Conservation (phyloP, 2,888 invertebrate species). For the Cheiracanthium punctorium region DNA sequence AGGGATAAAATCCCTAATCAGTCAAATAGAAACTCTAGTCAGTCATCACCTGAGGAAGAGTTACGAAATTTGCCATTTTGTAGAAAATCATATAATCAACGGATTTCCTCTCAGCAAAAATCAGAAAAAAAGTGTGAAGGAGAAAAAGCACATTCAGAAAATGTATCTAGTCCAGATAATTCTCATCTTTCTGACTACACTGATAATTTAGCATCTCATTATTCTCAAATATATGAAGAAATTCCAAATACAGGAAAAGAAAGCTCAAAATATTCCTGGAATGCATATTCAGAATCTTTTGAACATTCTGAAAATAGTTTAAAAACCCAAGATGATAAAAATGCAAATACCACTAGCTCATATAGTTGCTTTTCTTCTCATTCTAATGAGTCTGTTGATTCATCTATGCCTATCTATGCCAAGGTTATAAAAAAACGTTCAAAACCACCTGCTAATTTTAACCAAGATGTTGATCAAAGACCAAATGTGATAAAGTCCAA, state of each 20-base stretch:
- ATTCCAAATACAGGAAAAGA: constrained; percentile 46
- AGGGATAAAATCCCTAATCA: constrained; percentile 33
- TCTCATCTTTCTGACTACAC: constrained; percentile 17
- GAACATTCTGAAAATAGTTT: constrained; percentile 38
- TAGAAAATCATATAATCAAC: constrained; percentile 22
- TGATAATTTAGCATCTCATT: constrained; percentile 26
- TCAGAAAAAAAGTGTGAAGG: constrained; percentile 11
- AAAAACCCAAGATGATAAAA: constrained; percentile 48
- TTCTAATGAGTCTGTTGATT: constrained; percentile 26
- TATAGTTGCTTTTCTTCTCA: constrained; percentile 17
- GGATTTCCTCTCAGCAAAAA: constrained; percentile 10
- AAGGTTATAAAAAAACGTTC: constrained; percentile 63
- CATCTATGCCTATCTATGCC: constrained; percentile 64
- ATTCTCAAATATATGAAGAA: constrained; percentile 63
- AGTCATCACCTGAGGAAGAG: constrained; percentile 56
- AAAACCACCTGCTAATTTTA: constrained; percentile 33
- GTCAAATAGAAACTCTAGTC: constrained; percentile 52
- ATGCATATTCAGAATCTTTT: constrained; percentile 17
- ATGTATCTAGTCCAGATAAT: constrained; percentile 18
- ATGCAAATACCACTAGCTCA: constrained; percentile 49
- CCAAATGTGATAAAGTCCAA: neutral
- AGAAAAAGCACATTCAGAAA: constrained; percentile 31
- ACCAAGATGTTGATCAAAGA: constrained; percentile 27
- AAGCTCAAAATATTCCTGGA: constrained; percentile 5
- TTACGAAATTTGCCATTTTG: constrained; percentile 17